Percentiles rank a stretch among this genome's conserved stretches.
These are phyloP conservation scores for Apomyelois bistriatella DNA, from an alignment of 2,888 invertebrate species.

Conservation along the genomic window DNA sequence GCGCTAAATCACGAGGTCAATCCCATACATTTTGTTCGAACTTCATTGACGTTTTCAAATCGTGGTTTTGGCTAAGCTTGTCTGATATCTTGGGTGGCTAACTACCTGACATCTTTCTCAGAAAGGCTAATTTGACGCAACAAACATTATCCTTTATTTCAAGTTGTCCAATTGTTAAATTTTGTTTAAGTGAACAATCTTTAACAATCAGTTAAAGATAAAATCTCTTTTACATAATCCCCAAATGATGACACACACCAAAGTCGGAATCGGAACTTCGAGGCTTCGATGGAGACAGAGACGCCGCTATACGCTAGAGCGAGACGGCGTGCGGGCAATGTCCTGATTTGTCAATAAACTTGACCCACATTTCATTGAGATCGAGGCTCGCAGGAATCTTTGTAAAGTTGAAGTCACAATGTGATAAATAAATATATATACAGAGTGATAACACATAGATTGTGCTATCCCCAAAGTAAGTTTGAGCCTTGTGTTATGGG, in stretches of 20 bases:
- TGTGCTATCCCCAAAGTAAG: too few relatives aligned
- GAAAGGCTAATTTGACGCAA: too few relatives aligned
- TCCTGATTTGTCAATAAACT: slow-evolving; percentile 79
- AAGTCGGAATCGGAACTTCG: not conserved
- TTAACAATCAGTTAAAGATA: not conserved
- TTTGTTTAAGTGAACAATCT: too few relatives aligned
- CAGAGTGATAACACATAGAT: too few relatives aligned
- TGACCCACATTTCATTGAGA: slow-evolving; percentile 76
- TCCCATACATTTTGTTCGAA: too few relatives aligned
- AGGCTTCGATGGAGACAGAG: slow-evolving; percentile 20
- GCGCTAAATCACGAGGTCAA: too few relatives aligned
- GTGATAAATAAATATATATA: not conserved
- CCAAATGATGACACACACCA: not conserved
- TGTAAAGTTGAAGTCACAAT: slow-evolving; percentile 37
- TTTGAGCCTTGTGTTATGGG: too few relatives aligned
- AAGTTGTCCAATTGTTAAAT: too few relatives aligned
- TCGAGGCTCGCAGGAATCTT: slow-evolving; percentile 53
- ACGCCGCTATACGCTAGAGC: slow-evolving; percentile 26
- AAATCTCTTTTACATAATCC: not conserved
- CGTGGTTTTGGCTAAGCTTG: too few relatives aligned
- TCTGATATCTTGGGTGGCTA: too few relatives aligned
- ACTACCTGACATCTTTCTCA: too few relatives aligned
- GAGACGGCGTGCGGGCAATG: slow-evolving; percentile 56
- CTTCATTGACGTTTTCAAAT: too few relatives aligned
- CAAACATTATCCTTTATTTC: not conserved